phyloP scores from a whole-genome alignment of 2,113 vertebrate species.

The Gila orcuttii region DNA sequence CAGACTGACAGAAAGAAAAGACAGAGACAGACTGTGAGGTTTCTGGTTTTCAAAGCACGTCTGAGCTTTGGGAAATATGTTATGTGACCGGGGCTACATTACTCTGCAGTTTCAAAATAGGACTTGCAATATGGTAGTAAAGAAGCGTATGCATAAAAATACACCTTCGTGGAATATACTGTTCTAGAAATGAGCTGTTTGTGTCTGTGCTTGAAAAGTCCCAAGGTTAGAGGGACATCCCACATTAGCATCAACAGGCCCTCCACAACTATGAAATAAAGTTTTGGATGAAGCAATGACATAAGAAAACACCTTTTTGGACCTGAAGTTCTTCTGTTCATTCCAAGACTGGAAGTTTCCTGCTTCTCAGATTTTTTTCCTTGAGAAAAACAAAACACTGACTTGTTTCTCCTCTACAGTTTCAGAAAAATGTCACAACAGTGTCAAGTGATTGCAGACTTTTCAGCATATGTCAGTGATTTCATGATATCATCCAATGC shows the following conservation, averaged over 20 bases:
- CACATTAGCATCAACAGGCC: neutral
- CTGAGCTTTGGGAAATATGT: constrained; percentile 24
- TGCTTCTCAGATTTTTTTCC: neutral
- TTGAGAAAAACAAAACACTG: neutral
- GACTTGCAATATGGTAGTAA: neutral
- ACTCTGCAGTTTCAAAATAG: constrained; percentile 10
- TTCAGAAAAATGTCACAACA: neutral
- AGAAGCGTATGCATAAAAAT: neutral
- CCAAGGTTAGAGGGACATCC: neutral
- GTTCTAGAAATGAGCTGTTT: neutral
- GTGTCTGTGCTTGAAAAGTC: constrained; percentile 3
- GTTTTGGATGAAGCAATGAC: neutral
- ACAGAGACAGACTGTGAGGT: neutral
- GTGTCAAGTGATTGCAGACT: neutral
- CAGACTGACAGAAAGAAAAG: constrained; percentile 23
- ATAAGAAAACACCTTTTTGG: neutral
- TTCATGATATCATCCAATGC: neutral
- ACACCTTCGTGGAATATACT: neutral
- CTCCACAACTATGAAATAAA: neutral
- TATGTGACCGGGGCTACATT: neutral
- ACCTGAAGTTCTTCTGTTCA: neutral
- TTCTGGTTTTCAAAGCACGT: constrained; percentile 38
- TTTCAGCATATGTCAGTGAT: neutral
- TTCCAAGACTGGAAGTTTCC: neutral
- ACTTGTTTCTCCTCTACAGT: neutral